A percentile compares a stretch with the other conserved stretches of the same genome.
Evolutionary conservation across 2,797 vertebrate species (phyloP).

Genomic region (Alcedo atthis): DNA sequence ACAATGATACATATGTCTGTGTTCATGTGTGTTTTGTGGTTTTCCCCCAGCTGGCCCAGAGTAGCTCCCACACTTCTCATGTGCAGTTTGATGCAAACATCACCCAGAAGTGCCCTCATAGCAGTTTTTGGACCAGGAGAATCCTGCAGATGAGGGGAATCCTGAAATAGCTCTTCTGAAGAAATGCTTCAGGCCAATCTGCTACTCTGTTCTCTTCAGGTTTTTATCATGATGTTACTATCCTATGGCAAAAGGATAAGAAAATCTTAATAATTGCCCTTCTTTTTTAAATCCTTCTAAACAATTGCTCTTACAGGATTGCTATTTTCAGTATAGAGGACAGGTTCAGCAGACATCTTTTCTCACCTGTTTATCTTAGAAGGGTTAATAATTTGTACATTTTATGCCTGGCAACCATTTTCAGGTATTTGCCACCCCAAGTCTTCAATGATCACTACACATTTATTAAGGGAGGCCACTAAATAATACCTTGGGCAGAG

Average conservation of each 20-base stretch:
- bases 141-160: background rate
- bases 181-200: background rate
- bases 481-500: background rate
- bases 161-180: background rate
- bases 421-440: accelerated
- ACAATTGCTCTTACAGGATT: background rate
- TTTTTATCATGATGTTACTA: background rate
- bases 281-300: background rate
- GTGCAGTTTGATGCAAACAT: background rate
- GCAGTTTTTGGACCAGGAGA: background rate
- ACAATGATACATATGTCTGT: too few relatives aligned
- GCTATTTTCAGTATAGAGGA: background rate
- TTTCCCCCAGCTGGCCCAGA: background rate
- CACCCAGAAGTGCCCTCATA: background rate
- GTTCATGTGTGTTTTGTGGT: background rate
- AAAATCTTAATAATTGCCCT: too few relatives aligned
- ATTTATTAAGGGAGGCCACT: background rate
- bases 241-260: too few relatives aligned
- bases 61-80: background rate
- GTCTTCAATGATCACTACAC: background rate
- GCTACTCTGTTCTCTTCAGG: background rate
- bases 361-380: background rate
- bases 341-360: background rate
- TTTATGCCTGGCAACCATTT: background rate
- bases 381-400: background rate